These are phyloP conservation scores for Scrobipalpa costella DNA, from an alignment of 2,888 invertebrate genomes.

Conservation along the genomic window DNA sequence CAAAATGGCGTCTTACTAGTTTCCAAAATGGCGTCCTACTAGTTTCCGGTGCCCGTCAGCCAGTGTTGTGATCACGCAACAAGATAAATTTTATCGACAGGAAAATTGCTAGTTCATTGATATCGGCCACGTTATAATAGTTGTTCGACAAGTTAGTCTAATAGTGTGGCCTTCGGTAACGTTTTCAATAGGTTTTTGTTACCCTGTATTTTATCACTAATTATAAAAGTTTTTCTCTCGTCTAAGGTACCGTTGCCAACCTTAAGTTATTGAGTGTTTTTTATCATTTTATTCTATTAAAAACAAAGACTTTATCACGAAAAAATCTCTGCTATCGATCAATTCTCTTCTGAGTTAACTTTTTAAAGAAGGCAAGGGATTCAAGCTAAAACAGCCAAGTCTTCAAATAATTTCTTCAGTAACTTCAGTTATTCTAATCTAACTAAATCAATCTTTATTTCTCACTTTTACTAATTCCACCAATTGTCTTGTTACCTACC, in stretches of 20 bases:
- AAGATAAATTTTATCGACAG: slow-evolving; percentile 12
- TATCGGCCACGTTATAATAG: slow-evolving; percentile 6
- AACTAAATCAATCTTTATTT: no score
- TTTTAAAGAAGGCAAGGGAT: neutral
- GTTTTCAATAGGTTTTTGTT: neutral
- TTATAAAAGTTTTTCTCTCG: slow-evolving; percentile 1
- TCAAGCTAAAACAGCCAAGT: neutral
- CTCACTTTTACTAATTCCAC: no score
- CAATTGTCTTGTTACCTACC: no score
- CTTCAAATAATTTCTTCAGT: neutral
- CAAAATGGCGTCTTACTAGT: neutral
- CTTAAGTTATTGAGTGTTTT: neutral
- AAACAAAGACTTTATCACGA: no score
- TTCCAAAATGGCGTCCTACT: neutral
- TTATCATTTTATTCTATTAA: neutral
- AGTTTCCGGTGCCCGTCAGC: neutral
- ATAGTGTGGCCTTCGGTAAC: slow-evolving; percentile 14
- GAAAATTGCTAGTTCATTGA: slow-evolving; percentile 13
- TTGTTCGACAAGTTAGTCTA: slow-evolving; percentile 19
- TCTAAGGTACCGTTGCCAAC: neutral
- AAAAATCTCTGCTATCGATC: no score
- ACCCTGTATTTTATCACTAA: slow-evolving; percentile 20
- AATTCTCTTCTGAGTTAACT: neutral
- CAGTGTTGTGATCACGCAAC: slow-evolving; percentile 19
- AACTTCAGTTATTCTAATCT: no score